Conservation (phyloP, 2,113 vertebrate genomes). For the Siniperca chuatsi region DNA sequence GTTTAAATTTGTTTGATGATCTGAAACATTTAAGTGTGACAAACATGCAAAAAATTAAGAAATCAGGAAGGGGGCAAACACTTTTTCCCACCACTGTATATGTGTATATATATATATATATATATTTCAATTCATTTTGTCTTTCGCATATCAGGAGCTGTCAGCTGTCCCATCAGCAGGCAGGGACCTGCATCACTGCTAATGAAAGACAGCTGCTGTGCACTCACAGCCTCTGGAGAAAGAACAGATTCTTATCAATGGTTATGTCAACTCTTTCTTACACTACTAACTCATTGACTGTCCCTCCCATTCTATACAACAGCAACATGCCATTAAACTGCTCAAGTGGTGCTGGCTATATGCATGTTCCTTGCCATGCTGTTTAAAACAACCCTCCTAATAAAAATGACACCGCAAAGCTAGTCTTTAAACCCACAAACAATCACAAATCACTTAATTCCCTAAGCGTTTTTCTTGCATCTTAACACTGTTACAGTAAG, state of each 20-base stretch:
- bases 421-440: slow-evolving; percentile 60
- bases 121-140: slow-evolving; percentile 48
- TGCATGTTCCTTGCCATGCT: neutral
- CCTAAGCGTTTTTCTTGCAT: slow-evolving; percentile 56
- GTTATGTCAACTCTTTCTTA: slow-evolving; percentile 15
- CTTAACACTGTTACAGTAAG: slow-evolving; percentile 62
- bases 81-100: no score
- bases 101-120: slow-evolving; percentile 5
- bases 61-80: no score
- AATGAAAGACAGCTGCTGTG: slow-evolving; percentile 76
- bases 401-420: slow-evolving; percentile 48
- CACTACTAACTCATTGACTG: neutral
- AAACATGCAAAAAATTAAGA: no score
- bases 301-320: neutral
- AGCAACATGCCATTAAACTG: slow-evolving; percentile 7
- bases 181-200: slow-evolving; percentile 69
- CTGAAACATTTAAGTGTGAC: no score
- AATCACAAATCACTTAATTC: slow-evolving; percentile 74
- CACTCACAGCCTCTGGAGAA: slow-evolving; percentile 52
- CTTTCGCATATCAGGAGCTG: slow-evolving; percentile 38
- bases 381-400: slow-evolving; percentile 20
- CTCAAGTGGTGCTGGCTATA: slow-evolving; percentile 2
- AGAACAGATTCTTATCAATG: slow-evolving; percentile 60
- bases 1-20: no score
- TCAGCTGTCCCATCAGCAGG: slow-evolving; percentile 67